phyloP scores from a whole-genome alignment of 2,113 vertebrate species.

The Dolichotis patagonum region DNA sequence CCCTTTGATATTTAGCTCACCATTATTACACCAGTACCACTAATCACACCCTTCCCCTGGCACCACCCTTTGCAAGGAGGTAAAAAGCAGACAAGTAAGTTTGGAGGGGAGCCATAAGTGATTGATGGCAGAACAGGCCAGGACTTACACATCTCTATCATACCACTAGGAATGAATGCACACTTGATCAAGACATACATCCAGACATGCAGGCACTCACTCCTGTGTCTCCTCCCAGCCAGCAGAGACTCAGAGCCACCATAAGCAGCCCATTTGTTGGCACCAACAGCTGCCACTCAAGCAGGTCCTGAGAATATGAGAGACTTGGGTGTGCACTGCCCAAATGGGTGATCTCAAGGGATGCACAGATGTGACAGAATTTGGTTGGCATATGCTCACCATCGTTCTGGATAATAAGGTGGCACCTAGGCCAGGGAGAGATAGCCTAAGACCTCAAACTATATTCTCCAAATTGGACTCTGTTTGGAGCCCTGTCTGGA shows the following conservation, averaged over 20 bases:
- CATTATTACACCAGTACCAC: not conserved
- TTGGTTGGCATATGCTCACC: not conserved
- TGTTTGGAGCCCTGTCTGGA: not conserved
- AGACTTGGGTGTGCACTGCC: not conserved
- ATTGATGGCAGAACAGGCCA: not conserved
- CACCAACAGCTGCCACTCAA: not conserved
- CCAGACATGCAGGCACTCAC: not conserved
- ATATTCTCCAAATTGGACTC: not conserved
- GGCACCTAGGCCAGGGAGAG: not conserved
- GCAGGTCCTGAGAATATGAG: not conserved
- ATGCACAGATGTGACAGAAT: fast-evolving
- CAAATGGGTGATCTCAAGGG: not conserved
- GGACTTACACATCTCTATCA: not conserved
- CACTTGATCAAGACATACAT: fast-evolving
- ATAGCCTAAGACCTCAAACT: not conserved
- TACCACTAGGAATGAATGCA: not conserved
- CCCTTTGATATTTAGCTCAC: slow-evolving; percentile 48
- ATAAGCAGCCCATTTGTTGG: not conserved
- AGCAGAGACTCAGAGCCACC: not conserved
- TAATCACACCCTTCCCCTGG: not conserved
- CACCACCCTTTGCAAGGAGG: not conserved
- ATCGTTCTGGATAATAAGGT: not conserved
- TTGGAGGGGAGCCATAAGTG: not conserved
- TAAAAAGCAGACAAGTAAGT: not conserved
- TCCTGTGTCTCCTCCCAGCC: not conserved